Evolutionary conservation across 2,113 vertebrate species (phyloP).

Genomic region (Dolichallabes microphthalmus): DNA sequence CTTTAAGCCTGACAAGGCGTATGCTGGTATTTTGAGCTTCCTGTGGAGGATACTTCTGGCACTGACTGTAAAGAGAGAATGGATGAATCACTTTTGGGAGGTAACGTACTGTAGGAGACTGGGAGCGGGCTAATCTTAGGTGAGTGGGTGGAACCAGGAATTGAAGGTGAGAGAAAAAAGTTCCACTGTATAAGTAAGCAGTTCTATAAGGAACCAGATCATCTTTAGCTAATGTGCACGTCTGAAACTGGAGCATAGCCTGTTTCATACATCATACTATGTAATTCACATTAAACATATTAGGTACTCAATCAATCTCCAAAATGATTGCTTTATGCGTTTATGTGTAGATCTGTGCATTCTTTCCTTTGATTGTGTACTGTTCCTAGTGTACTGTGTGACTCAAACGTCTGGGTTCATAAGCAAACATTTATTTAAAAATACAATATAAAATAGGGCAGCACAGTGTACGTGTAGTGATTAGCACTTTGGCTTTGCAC

Average conservation of each 20-base stretch:
- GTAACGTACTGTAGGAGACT: constrained; percentile 20
- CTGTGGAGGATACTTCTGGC: constrained; percentile 19
- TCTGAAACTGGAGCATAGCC: background rate
- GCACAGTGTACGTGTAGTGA: too few relatives aligned
- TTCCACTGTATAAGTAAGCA: constrained; percentile 1
- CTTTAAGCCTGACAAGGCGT: background rate
- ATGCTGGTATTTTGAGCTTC: constrained; percentile 23
- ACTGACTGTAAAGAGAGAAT: constrained; percentile 19
- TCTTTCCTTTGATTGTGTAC: too few relatives aligned
- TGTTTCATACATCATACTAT: background rate
- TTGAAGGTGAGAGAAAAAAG: background rate
- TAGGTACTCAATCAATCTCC: too few relatives aligned
- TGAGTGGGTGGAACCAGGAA: constrained; percentile 33
- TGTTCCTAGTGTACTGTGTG: too few relatives aligned
- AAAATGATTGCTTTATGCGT: too few relatives aligned
- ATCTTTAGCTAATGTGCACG: background rate
- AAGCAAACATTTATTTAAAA: too few relatives aligned
- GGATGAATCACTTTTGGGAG: constrained; percentile 33
- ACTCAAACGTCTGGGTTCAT: too few relatives aligned
- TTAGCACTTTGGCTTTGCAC: too few relatives aligned
- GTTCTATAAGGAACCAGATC: background rate
- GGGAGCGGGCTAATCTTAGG: constrained; percentile 47
- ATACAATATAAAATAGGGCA: too few relatives aligned
- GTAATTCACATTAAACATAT: too few relatives aligned
- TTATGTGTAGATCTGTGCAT: too few relatives aligned